phyloP scores from a whole-genome alignment of 2,113 vertebrate genomes.

The Zosterops pallidus region DNA sequence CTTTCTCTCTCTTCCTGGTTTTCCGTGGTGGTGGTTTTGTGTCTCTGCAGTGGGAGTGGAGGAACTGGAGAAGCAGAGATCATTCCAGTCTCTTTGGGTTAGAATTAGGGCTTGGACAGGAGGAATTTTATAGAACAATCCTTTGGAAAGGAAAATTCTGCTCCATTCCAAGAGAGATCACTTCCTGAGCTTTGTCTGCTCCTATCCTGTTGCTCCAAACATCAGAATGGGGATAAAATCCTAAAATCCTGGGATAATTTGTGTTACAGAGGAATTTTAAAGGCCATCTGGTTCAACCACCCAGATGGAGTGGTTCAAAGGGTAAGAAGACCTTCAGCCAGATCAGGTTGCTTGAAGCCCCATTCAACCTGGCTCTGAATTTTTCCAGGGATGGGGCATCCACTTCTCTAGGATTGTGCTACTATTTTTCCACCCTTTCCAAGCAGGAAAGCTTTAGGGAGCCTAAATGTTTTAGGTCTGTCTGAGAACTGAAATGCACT shows the following conservation, averaged over 20 bases:
- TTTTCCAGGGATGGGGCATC: background rate
- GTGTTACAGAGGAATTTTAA: rapidly evolving
- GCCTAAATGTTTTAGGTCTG: background rate
- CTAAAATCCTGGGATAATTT: background rate
- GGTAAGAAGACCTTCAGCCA: background rate
- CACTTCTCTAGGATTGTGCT: background rate
- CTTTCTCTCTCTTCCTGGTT: background rate
- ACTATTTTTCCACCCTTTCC: background rate
- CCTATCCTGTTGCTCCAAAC: background rate
- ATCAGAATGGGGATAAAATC: background rate
- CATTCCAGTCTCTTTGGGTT: background rate
- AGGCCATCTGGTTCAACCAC: background rate
- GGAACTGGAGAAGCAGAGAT: background rate
- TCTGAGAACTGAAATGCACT: background rate
- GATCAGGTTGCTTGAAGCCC: background rate
- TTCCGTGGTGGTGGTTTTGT: background rate
- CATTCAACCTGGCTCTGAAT: background rate
- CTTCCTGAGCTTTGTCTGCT: background rate
- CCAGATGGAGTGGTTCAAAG: background rate
- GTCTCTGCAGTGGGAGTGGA: background rate
- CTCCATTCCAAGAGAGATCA: background rate
- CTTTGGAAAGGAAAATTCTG: background rate
- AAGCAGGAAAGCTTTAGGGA: background rate
- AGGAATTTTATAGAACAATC: background rate
- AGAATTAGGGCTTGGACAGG: background rate